Evolutionary conservation across 2,888 invertebrate genomes (phyloP).

Genomic region (Ophion ventricosus): DNA sequence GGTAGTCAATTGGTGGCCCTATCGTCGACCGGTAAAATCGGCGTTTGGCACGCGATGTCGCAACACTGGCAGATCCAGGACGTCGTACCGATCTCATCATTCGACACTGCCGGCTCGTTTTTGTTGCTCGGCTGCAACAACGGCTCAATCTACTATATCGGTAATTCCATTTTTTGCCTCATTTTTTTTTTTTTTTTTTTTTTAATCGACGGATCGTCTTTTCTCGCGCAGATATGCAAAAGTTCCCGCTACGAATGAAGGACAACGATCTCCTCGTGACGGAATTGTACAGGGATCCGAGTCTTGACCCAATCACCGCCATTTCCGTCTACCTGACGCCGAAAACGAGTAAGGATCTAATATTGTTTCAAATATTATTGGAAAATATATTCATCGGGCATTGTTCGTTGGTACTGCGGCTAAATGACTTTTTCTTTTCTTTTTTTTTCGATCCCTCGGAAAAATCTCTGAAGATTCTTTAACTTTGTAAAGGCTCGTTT

Average conservation of each 20-base stretch:
- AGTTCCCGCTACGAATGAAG: slow-evolving; percentile 99
- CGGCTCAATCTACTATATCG: slow-evolving; percentile 98
- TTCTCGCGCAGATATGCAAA: slow-evolving; percentile 95
- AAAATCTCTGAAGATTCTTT: neutral
- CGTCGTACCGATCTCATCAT: slow-evolving; percentile 96
- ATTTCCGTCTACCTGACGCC: slow-evolving; percentile 99
- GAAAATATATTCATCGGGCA: neutral
- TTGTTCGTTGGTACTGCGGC: neutral
- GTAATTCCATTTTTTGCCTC: slow-evolving; percentile 83
- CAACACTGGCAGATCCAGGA: slow-evolving; percentile 99
- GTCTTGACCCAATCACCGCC: slow-evolving; percentile 97
- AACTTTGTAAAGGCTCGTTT: too few species aligned
- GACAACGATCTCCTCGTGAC: slow-evolving; percentile 99
- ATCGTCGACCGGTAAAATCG: slow-evolving; percentile 95
- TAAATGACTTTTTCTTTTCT: neutral
- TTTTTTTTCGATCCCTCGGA: neutral
- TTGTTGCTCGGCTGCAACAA: slow-evolving; percentile 97
- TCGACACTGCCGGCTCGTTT: slow-evolving; percentile 98
- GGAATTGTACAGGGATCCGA: slow-evolving; percentile 97
- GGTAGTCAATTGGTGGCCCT: slow-evolving; percentile 99
- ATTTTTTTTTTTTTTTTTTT: neutral
- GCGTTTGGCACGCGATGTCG: slow-evolving; percentile 99
- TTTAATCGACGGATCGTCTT: slow-evolving; percentile 7
- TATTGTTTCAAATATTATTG: slow-evolving; percentile 14
- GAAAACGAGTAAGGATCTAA: slow-evolving; percentile 93